Conservation (phyloP, 2,113 vertebrate species). For the Lepisosteus osseus region DNA sequence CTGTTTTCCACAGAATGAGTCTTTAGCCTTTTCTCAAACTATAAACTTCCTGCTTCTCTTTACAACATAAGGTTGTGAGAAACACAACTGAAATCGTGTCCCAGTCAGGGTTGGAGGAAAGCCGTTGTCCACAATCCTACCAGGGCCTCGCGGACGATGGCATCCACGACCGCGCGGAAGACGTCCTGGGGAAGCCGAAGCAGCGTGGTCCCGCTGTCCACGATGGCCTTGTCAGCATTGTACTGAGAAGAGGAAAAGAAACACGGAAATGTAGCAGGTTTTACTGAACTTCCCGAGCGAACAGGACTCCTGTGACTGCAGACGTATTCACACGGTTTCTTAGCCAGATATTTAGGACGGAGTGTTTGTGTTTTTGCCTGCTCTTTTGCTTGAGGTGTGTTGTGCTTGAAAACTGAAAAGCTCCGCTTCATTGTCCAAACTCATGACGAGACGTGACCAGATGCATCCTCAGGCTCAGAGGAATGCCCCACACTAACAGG, state of each 20-base stretch:
- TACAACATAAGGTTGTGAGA: no score
- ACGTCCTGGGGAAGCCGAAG: conserved; percentile 90
- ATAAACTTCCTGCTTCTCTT: no score
- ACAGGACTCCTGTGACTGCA: conserved; percentile 1
- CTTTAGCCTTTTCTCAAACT: no score
- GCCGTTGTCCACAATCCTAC: conserved; percentile 55
- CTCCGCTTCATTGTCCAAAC: not conserved
- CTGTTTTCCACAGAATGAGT: no score
- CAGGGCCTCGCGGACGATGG: conserved; percentile 79
- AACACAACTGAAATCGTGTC: no score
- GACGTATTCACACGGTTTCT: conserved; percentile 23
- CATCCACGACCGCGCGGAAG: conserved; percentile 82
- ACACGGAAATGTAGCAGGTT: not conserved
- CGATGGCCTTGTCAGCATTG: conserved; percentile 93
- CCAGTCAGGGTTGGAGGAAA: no score
- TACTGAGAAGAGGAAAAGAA: conserved; percentile 65
- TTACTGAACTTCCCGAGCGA: conserved; percentile 22
- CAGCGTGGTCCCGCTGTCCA: conserved; percentile 94
- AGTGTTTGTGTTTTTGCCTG: not conserved
- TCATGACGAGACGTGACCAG: no score
- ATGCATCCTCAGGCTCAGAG: no score
- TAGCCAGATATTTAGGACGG: conserved; percentile 5
- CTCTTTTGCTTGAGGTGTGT: not conserved
- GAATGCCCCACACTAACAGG: no score
- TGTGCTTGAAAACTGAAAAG: conserved; percentile 3